A percentile compares a stretch with the other conserved stretches of the same genome.
Evolutionary conservation across 2,888 invertebrate species (phyloP).

Genomic region (Eilema caniola): DNA sequence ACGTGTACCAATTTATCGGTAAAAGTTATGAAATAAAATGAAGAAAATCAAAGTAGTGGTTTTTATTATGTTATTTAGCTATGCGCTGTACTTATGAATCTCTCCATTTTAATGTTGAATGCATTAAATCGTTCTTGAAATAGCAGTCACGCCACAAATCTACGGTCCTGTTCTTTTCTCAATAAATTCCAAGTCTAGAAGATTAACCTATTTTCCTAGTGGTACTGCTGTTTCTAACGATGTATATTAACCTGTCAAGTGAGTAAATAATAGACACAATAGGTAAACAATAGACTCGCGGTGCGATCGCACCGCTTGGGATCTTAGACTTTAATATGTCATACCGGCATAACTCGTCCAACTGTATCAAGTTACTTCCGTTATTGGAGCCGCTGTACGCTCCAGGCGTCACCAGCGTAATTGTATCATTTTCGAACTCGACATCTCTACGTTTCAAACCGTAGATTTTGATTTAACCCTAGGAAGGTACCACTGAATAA

Average conservation of each 20-base stretch:
- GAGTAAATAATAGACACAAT: too few species aligned
- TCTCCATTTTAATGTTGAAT: background rate
- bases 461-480: background rate
- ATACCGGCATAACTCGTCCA: conserved; percentile 16
- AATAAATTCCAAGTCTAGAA: background rate
- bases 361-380: conserved; percentile 31
- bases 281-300: too few species aligned
- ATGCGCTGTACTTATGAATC: background rate
- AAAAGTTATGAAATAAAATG: too few species aligned
- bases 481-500: background rate
- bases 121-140: background rate
- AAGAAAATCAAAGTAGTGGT: too few species aligned
- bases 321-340: too few species aligned
- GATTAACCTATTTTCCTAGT: background rate
- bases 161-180: background rate
- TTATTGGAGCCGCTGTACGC: conserved; percentile 29
- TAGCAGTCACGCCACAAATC: too few species aligned
- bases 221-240: background rate
- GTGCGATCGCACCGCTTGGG: too few species aligned
- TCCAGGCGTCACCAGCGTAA: conserved; percentile 30
- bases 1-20: too few species aligned
- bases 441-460: background rate
- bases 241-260: too few species aligned
- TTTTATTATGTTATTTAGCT: too few species aligned
- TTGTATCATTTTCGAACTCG: conserved; percentile 30